These are phyloP conservation scores for Dioctria rufipes DNA, from an alignment of 2,888 invertebrate genomes.

Conservation along the genomic window DNA sequence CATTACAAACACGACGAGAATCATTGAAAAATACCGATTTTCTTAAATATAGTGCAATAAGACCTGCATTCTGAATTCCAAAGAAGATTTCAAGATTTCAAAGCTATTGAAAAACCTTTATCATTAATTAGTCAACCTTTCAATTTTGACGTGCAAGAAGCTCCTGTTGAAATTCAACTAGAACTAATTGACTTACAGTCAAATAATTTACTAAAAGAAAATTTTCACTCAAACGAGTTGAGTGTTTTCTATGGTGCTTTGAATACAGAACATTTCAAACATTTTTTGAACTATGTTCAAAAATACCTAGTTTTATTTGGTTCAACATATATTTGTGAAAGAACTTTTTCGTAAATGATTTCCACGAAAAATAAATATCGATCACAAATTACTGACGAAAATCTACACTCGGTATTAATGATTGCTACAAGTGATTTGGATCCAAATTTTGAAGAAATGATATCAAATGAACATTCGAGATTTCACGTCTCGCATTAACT, in stretches of 20 bases:
- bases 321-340: neutral
- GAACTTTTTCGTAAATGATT: neutral
- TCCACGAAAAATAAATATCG: slow-evolving; percentile 7
- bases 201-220: slow-evolving; percentile 18
- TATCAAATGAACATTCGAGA: too few species aligned
- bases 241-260: too few species aligned
- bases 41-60: slow-evolving; percentile 16
- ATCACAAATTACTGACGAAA: slow-evolving; percentile 11
- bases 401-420: slow-evolving; percentile 13
- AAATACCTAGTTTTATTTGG: slow-evolving; percentile 16
- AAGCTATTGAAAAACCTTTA: too few species aligned
- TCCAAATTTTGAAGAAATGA: too few species aligned
- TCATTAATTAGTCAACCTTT: too few species aligned
- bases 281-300: neutral
- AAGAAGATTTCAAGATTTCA: too few species aligned
- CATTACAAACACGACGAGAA: too few species aligned
- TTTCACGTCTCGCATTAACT: neutral
- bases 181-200: too few species aligned
- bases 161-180: neutral
- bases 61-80: neutral
- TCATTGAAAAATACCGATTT: neutral
- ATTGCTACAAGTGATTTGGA: neutral
- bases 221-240: too few species aligned
- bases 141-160: too few species aligned
- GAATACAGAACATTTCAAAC: neutral